Evolutionary conservation across 37 sponge, comb jelly and placozoan species (phyloP).

Genomic region (Chondrilla cf. caribensis): DNA sequence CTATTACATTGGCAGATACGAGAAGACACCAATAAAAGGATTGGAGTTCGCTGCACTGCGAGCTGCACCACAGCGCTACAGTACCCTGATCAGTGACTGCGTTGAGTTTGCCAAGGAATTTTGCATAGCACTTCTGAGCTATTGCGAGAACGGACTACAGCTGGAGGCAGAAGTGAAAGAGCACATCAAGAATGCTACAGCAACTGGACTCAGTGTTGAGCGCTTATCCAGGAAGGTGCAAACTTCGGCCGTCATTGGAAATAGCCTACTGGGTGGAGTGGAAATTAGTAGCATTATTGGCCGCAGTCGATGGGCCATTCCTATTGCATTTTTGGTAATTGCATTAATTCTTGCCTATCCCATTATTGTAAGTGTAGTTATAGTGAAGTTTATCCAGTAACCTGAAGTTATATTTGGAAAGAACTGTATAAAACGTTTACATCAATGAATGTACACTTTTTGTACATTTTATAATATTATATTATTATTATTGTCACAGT

Average conservation of each 20-base stretch:
- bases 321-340: no score
- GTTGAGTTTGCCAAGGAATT: conserved; percentile 66
- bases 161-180: neutral
- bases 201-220: conserved; percentile 35
- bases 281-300: conserved; percentile 22
- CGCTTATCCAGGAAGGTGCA: conserved; percentile 13
- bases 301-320: no score
- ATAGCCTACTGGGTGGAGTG: conserved; percentile 20
- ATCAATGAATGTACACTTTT: no score
- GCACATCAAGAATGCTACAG: conserved; percentile 9
- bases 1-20: conserved; percentile 45
- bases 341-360: no score
- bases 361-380: no score
- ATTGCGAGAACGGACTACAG: conserved; percentile 11
- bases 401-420: no score
- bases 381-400: no score
- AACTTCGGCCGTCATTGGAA: conserved; percentile 21
- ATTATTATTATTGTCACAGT: no score
- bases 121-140: conserved; percentile 49
- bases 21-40: conserved; percentile 5
- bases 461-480: no score
- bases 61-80: conserved; percentile 65
- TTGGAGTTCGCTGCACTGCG: conserved; percentile 56
- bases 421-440: no score
- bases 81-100: conserved; percentile 45